A percentile compares a stretch with the other conserved stretches of the same genome.
Evolutionary conservation across 1,140 invertebrate species (phyloP).

Genomic region (Eupeodes corollae): DNA sequence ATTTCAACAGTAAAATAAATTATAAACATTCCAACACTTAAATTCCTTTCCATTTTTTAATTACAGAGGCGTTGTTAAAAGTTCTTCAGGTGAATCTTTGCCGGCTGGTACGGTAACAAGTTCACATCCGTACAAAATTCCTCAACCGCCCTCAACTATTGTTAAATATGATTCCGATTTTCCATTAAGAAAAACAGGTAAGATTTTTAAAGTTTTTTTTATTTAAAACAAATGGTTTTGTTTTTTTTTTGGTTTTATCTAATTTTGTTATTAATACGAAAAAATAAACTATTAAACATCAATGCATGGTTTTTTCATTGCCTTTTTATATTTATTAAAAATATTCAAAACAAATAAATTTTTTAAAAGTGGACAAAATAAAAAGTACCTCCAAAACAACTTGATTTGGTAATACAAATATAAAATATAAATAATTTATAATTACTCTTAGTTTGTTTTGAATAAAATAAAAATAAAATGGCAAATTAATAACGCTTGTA

Average conservation of each 20-base stretch:
- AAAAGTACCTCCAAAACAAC: too few relatives aligned
- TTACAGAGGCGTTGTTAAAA: slow-evolving; percentile 47
- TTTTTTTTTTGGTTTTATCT: slow-evolving; percentile 7
- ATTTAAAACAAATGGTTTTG: slow-evolving; percentile 4
- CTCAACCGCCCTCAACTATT: slow-evolving; percentile 41
- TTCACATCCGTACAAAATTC: slow-evolving; percentile 57
- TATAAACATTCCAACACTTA: neutral
- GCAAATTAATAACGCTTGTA: too few relatives aligned
- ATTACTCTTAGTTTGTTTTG: too few relatives aligned
- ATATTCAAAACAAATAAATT: too few relatives aligned
- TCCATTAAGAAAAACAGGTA: slow-evolving; percentile 90
- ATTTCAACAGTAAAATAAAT: too few relatives aligned
- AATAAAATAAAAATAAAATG: too few relatives aligned
- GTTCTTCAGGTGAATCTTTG: slow-evolving; percentile 47
- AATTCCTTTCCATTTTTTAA: neutral
- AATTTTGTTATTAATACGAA: neutral
- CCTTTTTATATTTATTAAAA: too few relatives aligned
- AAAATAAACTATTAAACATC: neutral
- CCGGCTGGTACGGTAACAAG: slow-evolving; percentile 43
- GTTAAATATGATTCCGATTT: slow-evolving; percentile 75
- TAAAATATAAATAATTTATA: too few relatives aligned
- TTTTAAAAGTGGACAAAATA: too few relatives aligned
- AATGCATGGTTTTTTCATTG: too few relatives aligned
- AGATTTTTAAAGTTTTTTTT: slow-evolving; percentile 16
- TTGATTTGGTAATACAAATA: too few relatives aligned